Evolutionary conservation across 2,888 invertebrate species (phyloP).

Genomic region (Tetragonisca angustula): DNA sequence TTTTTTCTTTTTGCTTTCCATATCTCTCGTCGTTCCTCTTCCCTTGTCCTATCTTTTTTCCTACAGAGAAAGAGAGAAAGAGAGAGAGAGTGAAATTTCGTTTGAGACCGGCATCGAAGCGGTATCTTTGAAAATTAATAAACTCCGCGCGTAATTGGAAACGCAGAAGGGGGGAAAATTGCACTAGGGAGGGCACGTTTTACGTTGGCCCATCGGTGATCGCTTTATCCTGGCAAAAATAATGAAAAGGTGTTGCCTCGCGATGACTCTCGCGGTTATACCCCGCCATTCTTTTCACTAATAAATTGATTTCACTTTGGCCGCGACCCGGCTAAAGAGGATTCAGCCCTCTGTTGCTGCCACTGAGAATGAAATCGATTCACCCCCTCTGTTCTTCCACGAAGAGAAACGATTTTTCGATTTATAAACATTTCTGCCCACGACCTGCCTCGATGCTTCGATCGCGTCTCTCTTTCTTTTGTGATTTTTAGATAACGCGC

Average conservation of each 20-base stretch:
- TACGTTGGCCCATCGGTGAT: conserved; percentile 9
- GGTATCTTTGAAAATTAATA: conserved; percentile 42
- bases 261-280: not conserved
- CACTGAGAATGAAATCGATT: not conserved
- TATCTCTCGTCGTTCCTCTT: too few relatives aligned
- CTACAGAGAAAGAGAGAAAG: not conserved
- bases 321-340: too few relatives aligned
- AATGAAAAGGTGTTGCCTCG: conserved; percentile 2
- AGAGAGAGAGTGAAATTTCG: conserved; percentile 20
- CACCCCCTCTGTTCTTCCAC: too few relatives aligned
- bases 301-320: conserved; percentile 14
- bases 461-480: too few relatives aligned
- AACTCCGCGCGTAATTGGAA: conserved; percentile 31
- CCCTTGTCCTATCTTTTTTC: too few relatives aligned
- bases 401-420: not conserved
- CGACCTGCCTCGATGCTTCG: too few relatives aligned
- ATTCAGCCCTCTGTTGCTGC: not conserved
- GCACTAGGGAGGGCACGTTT: not conserved
- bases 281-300: not conserved
- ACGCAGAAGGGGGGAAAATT: conserved; percentile 11
- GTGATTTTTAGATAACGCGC: too few relatives aligned
- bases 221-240: conserved; percentile 19
- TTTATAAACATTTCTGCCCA: not conserved
- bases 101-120: conserved; percentile 22
- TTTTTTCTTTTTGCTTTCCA: not conserved